Base-by-base conservation (phyloP, 2,888 invertebrate genomes). In the Lithophane ornitopus region DNA sequence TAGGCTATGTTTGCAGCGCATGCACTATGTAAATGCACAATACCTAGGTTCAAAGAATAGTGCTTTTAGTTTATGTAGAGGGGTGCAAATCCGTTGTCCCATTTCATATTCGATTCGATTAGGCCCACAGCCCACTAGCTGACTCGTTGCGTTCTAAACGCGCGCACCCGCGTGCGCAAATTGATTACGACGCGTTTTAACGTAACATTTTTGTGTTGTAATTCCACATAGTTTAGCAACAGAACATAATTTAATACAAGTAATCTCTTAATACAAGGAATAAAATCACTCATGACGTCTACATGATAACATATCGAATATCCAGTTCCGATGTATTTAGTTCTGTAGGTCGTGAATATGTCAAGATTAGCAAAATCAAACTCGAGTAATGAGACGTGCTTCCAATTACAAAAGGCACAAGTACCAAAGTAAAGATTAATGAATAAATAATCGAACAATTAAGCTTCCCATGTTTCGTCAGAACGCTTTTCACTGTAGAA, bases 61-160 rank as follows among this genome's bases (percentile, higher is more conserved):
- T 22, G 66, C 66, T 76, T 81, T 74, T 59, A 80, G 62, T 68
- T 78, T 66, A 65, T 28, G 41, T 67, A 59, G 62, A 44, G 69
- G 58, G 52, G 46, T 66, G 75, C 28, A 71, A 74, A 70, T 67
- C 63, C 62, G 67, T 67, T 72, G 72, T 74, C 59, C 63, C 28
- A 82, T 78, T 82, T 71, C 54, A 69, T 74, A 71, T 71, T 69
- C 44, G 49, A 83, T 81, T 84, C 65, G 61, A 82, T 84, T 81
- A 83, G 58, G 66, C 44, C 61, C 39, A 34, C 52, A 62, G 66
- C 59, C 59, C 74, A 81, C 63, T 69, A 52, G 41, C 61, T 71
- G 61, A 58, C 52, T 62, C 56, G 52, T 70, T 73, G 75, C 75
- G 74, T 73, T 58, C 19, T 56, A 66, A 67, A 0, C 34, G 46